phyloP scores from a whole-genome alignment of 1,140 invertebrate species.

The Brachionus asplanchnoidis region DNA sequence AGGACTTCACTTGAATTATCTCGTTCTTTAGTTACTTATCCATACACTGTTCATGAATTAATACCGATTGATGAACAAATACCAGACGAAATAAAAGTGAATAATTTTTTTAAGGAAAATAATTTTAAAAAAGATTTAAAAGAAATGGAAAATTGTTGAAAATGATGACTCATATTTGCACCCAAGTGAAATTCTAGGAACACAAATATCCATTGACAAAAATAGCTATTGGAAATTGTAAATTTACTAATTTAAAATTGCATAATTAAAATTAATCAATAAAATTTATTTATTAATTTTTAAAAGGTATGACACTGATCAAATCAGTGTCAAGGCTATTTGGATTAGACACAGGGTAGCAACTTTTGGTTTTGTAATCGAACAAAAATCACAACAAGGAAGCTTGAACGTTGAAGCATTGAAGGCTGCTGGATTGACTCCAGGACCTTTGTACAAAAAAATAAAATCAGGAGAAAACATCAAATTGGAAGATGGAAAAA shows the following conservation, averaged over 20 bases:
- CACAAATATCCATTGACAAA: constrained; percentile 46
- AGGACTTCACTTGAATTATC: constrained; percentile 51
- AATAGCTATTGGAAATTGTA: constrained; percentile 51
- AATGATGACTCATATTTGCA: constrained; percentile 45
- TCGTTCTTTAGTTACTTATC: constrained; percentile 51
- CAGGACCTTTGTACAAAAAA: constrained; percentile 54
- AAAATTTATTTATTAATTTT: not conserved
- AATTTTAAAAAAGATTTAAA: not conserved
- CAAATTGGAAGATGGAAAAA: constrained; percentile 48
- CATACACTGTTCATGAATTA: constrained; percentile 56
- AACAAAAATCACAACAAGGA: constrained; percentile 50
- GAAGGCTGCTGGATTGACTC: constrained; percentile 49
- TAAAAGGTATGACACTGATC: constrained; percentile 46
- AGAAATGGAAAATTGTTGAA: constrained; percentile 44
- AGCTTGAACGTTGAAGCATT: constrained; percentile 52
- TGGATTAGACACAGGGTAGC: constrained; percentile 56
- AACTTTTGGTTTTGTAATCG: constrained; percentile 56
- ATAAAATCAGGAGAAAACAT: constrained; percentile 54
- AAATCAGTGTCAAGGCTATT: constrained; percentile 52
- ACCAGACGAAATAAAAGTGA: constrained; percentile 49
- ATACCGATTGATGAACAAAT: constrained; percentile 49
- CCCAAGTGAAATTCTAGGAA: constrained; percentile 52
- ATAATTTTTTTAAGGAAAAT: constrained; percentile 33
- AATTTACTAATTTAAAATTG: not conserved
- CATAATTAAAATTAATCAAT: too few species aligned